These are phyloP conservation scores for Choloepus didactylus DNA, from an alignment of 2,797 vertebrate genomes.

Conservation along the genomic window DNA sequence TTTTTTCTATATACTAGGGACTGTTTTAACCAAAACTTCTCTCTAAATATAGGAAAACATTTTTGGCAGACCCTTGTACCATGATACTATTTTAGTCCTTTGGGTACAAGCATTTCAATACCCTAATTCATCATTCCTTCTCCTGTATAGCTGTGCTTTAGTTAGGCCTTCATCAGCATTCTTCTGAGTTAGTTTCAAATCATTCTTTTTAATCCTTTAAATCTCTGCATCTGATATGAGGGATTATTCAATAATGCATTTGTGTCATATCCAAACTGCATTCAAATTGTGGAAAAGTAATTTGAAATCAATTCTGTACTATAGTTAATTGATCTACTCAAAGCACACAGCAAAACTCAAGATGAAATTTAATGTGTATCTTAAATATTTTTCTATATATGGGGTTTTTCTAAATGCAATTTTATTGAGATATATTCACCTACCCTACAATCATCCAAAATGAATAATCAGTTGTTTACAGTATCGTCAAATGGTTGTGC, in stretches of 20 bases:
- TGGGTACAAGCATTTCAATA: not conserved
- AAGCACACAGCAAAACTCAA: conserved; percentile 1
- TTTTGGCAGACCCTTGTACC: not conserved
- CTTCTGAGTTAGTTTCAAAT: conserved; percentile 59
- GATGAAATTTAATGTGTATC: conserved; percentile 19
- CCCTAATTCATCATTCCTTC: not conserved
- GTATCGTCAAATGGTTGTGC: too few relatives aligned
- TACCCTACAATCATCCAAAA: too few relatives aligned
- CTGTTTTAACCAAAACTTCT: not conserved
- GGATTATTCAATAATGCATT: conserved; percentile 69
- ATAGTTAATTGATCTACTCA: not conserved
- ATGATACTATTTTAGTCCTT: conserved; percentile 41
- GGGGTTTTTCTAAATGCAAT: too few relatives aligned
- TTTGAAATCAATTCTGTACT: conserved; percentile 51
- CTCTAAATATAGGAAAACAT: conserved; percentile 29
- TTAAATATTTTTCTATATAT: conserved; percentile 24
- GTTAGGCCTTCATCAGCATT: conserved; percentile 44
- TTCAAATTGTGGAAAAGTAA: conserved; percentile 51
- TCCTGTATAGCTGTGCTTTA: not conserved
- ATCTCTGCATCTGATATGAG: conserved; percentile 63
- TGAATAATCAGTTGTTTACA: too few relatives aligned
- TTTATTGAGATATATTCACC: too few relatives aligned
- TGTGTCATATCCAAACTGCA: conserved; percentile 65
- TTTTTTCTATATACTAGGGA: not conserved
- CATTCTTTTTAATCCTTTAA: conserved; percentile 63